Evolutionary conservation across 2,888 invertebrate species (phyloP), one percentile per base, ranked within the genome.

Genomic region (Parnassius apollo): DNA sequence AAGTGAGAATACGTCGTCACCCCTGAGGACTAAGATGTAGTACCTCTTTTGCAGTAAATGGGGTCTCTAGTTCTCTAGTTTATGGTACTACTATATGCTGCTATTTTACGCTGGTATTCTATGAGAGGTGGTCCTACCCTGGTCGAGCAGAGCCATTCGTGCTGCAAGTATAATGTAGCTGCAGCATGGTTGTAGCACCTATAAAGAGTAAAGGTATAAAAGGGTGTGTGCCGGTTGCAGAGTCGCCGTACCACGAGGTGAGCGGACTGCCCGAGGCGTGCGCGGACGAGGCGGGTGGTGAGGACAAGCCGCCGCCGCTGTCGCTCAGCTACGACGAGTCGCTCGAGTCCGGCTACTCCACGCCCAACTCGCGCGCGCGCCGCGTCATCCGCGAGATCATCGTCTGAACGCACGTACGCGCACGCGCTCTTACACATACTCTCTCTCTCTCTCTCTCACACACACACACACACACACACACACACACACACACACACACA

Each of bases 321-420:
- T 96, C 96, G 65, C 94, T 97, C 74, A 96, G 96, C 82, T 98
- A 98, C 90, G 98, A 98, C 91, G 98, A 98, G 92, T 97, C 97
- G 75, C 93, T 97, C 59, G 98, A 98, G 91, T 97, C 97, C 68
- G 98, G 98, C 61, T 98, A 98, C 89, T 98, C 98, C 69, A 98
- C 98, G 73, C 98, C 98, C 68, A 98, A 98, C 92, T 97, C 97
- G 76, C 95, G 98, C 82, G 96, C 96, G 80, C 94, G 98, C 74
- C 94, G 98, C 82, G 97, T 98, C 86, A 98, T 98, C 80, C 95
- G 98, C 75, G 98, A 98, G 92, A 98, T 98, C 88, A 98, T 98
- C 88, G 98, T 98, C 80, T 96, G 94, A 94, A 73, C 68, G 8
- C 48, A 7, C 48, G 11, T 11, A 44, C 44, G 2, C 44, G 11